Conservation (phyloP, 2,113 vertebrate species). For the Sula dactylatra region DNA sequence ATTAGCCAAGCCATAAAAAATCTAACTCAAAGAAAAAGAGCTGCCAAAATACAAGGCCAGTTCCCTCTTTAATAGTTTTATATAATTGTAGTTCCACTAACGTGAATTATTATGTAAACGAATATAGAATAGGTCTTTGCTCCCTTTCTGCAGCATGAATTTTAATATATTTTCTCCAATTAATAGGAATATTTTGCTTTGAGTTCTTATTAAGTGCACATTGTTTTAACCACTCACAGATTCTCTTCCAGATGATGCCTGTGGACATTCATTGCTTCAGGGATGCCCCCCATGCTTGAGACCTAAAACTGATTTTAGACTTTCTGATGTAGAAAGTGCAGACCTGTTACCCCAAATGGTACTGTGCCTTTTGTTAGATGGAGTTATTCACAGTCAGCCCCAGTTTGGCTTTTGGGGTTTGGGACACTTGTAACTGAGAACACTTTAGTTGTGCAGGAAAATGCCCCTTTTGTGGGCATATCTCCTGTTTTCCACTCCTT, state of each 20-base stretch:
- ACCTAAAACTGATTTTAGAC: not conserved
- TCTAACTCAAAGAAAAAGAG: not conserved
- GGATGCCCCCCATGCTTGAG: not conserved
- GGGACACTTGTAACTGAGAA: not conserved
- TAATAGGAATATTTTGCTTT: not conserved
- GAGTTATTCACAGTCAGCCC: not conserved
- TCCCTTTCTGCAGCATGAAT: not conserved
- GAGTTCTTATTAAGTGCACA: not conserved
- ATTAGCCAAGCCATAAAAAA: not conserved
- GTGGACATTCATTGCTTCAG: not conserved
- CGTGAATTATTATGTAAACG: not conserved
- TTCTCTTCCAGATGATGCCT: not conserved
- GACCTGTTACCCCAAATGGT: not conserved
- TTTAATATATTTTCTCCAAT: not conserved
- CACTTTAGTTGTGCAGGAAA: not conserved
- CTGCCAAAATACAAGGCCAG: not conserved
- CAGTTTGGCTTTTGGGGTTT: not conserved
- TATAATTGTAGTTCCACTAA: not conserved
- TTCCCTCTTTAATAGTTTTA: not conserved
- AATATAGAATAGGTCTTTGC: not conserved
- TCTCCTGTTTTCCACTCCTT: not conserved
- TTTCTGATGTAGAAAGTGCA: not conserved
- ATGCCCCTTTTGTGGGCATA: not conserved
- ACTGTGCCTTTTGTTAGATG: not conserved
- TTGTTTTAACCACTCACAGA: not conserved